Percentiles rank a stretch among this genome's conserved stretches.
phyloP scores from a whole-genome alignment of 35 echinoderm and acorn worm genomes.

The Apostichopus parvimensis region DNA sequence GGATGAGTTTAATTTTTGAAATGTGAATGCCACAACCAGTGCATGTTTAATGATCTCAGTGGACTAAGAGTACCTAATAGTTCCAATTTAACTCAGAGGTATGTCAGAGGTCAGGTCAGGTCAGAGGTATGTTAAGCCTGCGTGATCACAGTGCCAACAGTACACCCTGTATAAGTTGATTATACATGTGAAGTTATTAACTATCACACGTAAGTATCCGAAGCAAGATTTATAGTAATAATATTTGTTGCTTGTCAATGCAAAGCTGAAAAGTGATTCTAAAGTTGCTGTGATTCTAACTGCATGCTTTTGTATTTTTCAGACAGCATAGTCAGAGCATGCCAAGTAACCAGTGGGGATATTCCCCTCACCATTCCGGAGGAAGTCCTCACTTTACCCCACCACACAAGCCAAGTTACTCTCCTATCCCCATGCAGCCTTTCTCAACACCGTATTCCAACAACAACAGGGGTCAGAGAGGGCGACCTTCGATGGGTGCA shows the following conservation, averaged over 20 bases:
- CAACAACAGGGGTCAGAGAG: slow-evolving; percentile 7
- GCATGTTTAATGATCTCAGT: too few species aligned
- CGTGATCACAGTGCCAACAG: too few species aligned
- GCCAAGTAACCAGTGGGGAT: background rate
- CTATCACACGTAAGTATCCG: too few species aligned
- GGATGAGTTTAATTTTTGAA: background rate
- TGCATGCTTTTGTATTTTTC: background rate
- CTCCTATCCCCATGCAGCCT: slow-evolving; percentile 1
- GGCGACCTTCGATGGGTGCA: background rate
- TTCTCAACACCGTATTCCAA: slow-evolving; percentile 11
- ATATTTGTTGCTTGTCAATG: too few species aligned
- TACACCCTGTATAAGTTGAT: too few species aligned
- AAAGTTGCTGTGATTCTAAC: background rate
- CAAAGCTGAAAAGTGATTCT: too few species aligned
- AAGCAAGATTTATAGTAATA: background rate
- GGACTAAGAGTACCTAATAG: too few species aligned
- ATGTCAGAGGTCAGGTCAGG: too few species aligned
- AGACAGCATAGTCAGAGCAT: background rate
- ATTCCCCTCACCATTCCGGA: background rate
- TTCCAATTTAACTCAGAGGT: too few species aligned
- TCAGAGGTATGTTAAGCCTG: too few species aligned
- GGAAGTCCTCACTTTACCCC: background rate
- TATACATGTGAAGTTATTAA: too few species aligned
- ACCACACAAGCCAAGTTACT: slow-evolving; percentile 15
- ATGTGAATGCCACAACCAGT: too few species aligned